Percentiles rank a stretch among this genome's conserved stretches.
phyloP scores from a whole-genome alignment of 2,888 invertebrate species.

The Halictus ligatus region DNA sequence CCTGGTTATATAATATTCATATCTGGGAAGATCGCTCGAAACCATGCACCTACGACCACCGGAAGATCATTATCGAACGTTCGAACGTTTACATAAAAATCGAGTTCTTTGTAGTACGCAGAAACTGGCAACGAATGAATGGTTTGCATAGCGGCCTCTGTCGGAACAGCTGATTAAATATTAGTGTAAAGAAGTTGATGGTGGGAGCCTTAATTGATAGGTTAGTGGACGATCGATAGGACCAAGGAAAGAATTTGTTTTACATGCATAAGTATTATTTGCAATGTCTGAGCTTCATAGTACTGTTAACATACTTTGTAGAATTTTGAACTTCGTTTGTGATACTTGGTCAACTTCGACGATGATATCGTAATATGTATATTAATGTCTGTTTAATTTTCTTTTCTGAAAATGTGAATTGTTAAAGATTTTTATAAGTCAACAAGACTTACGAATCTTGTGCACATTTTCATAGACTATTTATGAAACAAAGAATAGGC shows the following conservation, averaged over 20 bases:
- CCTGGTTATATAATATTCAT: slow-evolving; percentile 74
- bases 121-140: neutral
- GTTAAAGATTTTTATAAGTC: neutral
- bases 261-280: neutral
- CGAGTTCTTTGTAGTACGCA: neutral
- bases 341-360: neutral
- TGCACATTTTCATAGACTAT: neutral
- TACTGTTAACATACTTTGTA: neutral
- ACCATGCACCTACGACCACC: neutral
- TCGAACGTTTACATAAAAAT: neutral
- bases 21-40: slow-evolving; percentile 48
- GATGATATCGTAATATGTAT: too few species aligned
- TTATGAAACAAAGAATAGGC: neutral
- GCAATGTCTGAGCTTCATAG: neutral
- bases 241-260: neutral
- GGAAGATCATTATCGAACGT: neutral
- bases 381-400: neutral
- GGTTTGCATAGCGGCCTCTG: neutral
- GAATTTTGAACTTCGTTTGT: neutral
- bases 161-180: neutral
- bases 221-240: neutral
- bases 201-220: neutral
- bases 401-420: too few species aligned
- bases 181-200: neutral
- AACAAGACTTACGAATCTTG: neutral